phyloP scores from a whole-genome alignment of 2,888 invertebrate species.

The Lasioglossum vierecki region DNA sequence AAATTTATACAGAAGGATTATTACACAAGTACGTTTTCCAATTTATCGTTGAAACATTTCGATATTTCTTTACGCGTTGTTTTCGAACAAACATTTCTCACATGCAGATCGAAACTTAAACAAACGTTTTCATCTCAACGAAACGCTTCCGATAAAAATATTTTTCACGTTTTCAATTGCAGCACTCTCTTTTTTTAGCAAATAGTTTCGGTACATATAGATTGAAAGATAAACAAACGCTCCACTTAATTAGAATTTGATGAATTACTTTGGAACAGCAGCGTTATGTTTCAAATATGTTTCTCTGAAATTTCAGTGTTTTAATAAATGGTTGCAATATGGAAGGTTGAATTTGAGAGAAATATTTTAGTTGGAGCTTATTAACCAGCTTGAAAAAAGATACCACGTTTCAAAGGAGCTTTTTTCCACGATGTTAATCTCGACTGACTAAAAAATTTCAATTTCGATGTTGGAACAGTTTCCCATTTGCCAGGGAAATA shows the following conservation, averaged over 20 bases:
- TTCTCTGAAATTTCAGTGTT: not conserved
- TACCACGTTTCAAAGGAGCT: not conserved
- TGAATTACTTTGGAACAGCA: not conserved
- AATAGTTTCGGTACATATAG: too few species aligned
- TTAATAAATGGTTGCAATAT: not conserved
- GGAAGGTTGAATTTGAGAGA: not conserved
- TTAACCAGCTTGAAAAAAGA: not conserved
- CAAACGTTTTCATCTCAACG: not conserved
- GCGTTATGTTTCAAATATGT: not conserved
- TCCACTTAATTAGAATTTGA: not conserved
- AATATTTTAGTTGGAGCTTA: not conserved
- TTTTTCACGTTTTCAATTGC: not conserved
- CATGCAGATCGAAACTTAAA: not conserved
- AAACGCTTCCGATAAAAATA: not conserved
- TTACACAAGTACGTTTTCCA: not conserved
- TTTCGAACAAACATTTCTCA: not conserved
- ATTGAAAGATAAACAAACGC: not conserved
- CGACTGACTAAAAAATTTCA: not conserved
- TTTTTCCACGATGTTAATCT: not conserved
- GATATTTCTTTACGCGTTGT: not conserved
- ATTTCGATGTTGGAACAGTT: not conserved
- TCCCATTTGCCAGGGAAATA: not conserved
- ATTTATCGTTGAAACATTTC: not conserved
- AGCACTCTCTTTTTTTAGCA: too few species aligned
- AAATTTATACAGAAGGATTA: not conserved